Conservation (phyloP, 2,797 vertebrate species). For the Caiman crocodilus region DNA sequence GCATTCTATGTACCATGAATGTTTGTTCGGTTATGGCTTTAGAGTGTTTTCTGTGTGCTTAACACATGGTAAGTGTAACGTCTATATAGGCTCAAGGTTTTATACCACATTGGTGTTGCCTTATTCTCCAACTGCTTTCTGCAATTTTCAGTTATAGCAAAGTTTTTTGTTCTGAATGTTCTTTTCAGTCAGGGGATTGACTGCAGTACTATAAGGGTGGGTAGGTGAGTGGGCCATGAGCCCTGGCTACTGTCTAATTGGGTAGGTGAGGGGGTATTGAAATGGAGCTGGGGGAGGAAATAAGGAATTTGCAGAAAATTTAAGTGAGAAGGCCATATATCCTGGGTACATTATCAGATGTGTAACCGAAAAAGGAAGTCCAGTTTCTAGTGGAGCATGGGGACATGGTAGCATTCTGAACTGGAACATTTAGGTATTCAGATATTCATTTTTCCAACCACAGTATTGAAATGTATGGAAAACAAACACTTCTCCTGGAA, state of each 20-base stretch:
- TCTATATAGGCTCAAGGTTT: neutral
- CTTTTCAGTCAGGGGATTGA: neutral
- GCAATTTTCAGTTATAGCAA: neutral
- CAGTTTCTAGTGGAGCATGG: accelerated
- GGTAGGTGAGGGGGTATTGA: neutral
- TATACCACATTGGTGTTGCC: neutral
- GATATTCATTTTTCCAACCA: neutral
- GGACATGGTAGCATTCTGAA: neutral
- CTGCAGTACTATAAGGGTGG: no score
- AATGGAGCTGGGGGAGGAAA: neutral
- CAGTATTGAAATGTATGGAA: neutral
- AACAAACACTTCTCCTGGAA: neutral
- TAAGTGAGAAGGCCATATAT: neutral
- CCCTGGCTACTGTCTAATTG: no score
- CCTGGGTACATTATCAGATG: neutral
- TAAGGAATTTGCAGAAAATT: neutral
- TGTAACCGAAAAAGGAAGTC: neutral
- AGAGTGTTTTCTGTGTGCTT: no score
- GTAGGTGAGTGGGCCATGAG: no score
- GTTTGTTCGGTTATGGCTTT: no score
- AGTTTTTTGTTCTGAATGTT: neutral
- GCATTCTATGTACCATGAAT: no score
- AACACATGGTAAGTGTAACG: no score
- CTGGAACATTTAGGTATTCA: neutral
- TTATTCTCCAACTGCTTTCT: neutral